These are phyloP conservation scores for Eleginops maclovinus DNA, from an alignment of 2,113 vertebrate genomes.

Conservation along the genomic window DNA sequence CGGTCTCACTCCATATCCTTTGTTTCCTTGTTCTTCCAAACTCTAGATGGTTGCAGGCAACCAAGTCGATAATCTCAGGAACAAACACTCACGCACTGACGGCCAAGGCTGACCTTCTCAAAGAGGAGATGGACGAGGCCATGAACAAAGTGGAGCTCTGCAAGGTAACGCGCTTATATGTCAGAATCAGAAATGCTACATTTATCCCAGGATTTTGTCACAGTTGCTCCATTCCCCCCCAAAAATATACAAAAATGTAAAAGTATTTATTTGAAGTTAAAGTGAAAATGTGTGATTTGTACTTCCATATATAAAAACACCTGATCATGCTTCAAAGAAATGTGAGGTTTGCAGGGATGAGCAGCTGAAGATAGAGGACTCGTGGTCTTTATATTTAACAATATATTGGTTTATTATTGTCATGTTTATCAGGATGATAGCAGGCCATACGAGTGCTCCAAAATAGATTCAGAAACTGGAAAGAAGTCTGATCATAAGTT, in stretches of 20 bases:
- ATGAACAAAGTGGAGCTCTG: slow-evolving; percentile 98
- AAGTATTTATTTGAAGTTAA: no score
- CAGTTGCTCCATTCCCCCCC: no score
- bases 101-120: slow-evolving; percentile 95
- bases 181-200: no score
- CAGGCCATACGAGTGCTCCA: no score
- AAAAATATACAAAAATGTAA: no score
- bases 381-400: not conserved
- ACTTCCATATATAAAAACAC: no score
- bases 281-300: no score
- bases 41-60: slow-evolving; percentile 95
- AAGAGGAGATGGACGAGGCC: slow-evolving; percentile 98
- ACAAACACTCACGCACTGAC: slow-evolving; percentile 97
- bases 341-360: no score
- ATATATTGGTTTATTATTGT: no score
- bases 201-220: no score
- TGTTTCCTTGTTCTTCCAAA: not conserved
- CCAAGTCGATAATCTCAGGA: slow-evolving; percentile 95
- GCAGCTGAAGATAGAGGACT: not conserved
- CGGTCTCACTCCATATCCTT: not conserved
- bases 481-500: not conserved
- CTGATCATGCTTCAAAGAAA: no score
- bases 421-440: no score
- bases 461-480: slow-evolving; percentile 6
- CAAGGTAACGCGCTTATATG: slow-evolving; percentile 86